Conservation (phyloP, 2,113 vertebrate genomes). For the Platanista minor region DNA sequence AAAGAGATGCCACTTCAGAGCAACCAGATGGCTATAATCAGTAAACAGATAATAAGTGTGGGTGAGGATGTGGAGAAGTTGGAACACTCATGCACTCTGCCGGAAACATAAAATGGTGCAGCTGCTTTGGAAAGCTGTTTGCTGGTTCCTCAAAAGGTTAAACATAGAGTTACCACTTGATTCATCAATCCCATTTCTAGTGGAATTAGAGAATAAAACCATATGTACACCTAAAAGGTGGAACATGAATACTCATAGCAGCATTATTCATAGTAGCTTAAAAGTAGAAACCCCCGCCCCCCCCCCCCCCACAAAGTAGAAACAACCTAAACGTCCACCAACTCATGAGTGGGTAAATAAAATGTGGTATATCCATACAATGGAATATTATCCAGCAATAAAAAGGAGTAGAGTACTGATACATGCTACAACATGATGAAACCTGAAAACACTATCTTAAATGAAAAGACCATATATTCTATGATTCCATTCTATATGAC, state of each 20-base stretch:
- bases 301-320: background rate
- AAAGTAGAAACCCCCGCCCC: background rate
- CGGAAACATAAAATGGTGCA: background rate
- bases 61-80: background rate
- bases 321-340: background rate
- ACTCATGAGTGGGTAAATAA: background rate
- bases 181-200: background rate
- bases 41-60: background rate
- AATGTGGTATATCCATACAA: background rate
- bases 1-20: background rate
- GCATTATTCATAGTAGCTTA: background rate
- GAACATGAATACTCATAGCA: background rate
- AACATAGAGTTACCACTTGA: background rate
- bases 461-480: background rate
- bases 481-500: background rate
- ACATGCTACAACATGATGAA: too few species aligned
- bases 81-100: background rate
- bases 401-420: background rate
- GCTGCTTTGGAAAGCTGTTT: background rate
- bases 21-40: background rate
- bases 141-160: background rate
- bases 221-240: background rate
- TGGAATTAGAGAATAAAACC: background rate
- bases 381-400: background rate
- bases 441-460: background rate